These are phyloP conservation scores for Tribolium madens DNA, from an alignment of 1,140 invertebrate species.

Conservation along the genomic window DNA sequence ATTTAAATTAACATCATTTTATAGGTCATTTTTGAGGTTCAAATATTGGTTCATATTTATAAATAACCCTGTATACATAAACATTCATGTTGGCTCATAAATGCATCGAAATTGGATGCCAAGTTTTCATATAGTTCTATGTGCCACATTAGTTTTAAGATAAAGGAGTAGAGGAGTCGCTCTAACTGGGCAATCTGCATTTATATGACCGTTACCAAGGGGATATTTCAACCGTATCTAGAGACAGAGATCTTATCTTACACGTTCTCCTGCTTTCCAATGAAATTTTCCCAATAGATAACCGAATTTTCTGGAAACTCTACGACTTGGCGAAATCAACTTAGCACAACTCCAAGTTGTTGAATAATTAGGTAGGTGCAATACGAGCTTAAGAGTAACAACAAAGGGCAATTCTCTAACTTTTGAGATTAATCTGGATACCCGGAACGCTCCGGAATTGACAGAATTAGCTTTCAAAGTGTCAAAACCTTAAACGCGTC, in stretches of 20 bases:
- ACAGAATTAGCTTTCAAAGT: no score
- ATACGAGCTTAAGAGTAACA: no score
- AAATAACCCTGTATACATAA: no score
- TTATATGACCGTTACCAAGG: conserved; percentile 50
- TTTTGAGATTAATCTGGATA: no score
- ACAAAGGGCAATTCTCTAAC: no score
- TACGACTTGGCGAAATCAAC: conserved; percentile 28
- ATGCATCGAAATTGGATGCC: conserved; percentile 1
- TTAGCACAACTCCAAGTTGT: conserved; percentile 22
- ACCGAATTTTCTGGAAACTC: conserved; percentile 42
- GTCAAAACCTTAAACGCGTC: no score
- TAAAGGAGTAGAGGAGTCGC: conserved; percentile 45
- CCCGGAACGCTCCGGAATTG: no score
- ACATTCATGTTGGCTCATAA: neutral
- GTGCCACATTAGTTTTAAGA: conserved; percentile 48
- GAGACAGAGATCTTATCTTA: conserved; percentile 48
- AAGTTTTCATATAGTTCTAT: conserved; percentile 44
- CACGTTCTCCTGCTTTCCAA: conserved; percentile 40
- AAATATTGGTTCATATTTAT: no score
- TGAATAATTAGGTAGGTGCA: neutral
- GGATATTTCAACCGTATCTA: conserved; percentile 48
- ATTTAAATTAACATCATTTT: no score
- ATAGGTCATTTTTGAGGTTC: no score
- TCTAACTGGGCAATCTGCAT: conserved; percentile 46
- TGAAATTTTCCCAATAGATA: conserved; percentile 45